A percentile compares a stretch with the other conserved stretches of the same genome.
Evolutionary conservation across 2,888 invertebrate genomes (phyloP).

Genomic region (Dryomyza anilis): DNA sequence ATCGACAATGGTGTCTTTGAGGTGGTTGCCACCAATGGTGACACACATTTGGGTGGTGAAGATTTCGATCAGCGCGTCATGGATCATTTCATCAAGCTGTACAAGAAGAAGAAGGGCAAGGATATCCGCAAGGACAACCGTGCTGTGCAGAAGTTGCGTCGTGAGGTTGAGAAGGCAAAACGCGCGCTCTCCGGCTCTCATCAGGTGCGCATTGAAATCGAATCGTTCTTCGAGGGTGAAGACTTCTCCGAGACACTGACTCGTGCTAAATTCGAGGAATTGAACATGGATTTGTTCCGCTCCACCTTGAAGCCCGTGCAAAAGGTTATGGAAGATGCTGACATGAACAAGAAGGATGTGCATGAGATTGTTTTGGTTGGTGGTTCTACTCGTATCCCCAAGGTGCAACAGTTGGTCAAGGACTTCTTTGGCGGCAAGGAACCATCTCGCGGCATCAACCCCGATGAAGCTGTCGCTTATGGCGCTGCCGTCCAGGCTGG

Average conservation of each 20-base stretch:
- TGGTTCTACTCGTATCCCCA: constrained; percentile 98
- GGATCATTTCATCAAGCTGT: constrained; percentile 98
- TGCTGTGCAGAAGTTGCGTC: constrained; percentile 93
- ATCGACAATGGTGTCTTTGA: constrained; percentile 99
- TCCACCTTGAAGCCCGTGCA: constrained; percentile 95
- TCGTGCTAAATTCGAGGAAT: constrained; percentile 97
- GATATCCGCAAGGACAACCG: constrained; percentile 94
- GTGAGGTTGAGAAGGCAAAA: constrained; percentile 98
- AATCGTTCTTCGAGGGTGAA: constrained; percentile 97
- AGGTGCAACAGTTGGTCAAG: constrained; percentile 90
- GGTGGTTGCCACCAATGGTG: constrained; percentile 71
- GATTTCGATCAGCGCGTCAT: constrained; percentile 98
- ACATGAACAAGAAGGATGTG: constrained; percentile 97
- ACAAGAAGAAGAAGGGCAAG: constrained; percentile 98
- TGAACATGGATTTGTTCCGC: constrained; percentile 92
- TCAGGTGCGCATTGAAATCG: constrained; percentile 97
- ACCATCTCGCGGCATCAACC: constrained; percentile 96
- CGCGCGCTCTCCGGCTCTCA: constrained; percentile 89
- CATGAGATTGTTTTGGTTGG: constrained; percentile 99
- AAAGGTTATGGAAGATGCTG: constrained; percentile 97
- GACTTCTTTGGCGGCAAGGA: constrained; percentile 98
- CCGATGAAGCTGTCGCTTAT: constrained; percentile 98
- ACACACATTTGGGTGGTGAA: constrained; percentile 98
- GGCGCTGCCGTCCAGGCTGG: constrained; percentile 99
- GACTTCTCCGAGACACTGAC: constrained; percentile 98